These are phyloP conservation scores for Sycophaga agraensis DNA, from an alignment of 1,140 invertebrate species.

Conservation along the genomic window DNA sequence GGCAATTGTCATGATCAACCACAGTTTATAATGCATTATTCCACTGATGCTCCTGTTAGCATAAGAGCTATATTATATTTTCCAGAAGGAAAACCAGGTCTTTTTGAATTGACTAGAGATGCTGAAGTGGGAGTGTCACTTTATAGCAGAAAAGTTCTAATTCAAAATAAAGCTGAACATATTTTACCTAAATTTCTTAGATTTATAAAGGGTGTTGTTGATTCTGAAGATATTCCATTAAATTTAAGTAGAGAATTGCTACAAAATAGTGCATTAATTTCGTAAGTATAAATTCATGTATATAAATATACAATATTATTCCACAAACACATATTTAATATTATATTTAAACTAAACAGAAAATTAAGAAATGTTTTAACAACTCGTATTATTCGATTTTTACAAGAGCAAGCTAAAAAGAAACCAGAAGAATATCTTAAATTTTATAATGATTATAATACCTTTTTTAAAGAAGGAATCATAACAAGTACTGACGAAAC, in stretches of 20 bases:
- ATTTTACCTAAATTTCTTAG: slow-evolving; percentile 92
- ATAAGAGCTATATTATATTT: slow-evolving; percentile 91
- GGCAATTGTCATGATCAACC: slow-evolving; percentile 83
- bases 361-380: slow-evolving; percentile 86
- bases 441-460: slow-evolving; percentile 90
- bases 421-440: slow-evolving; percentile 77
- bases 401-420: slow-evolving; percentile 84
- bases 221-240: slow-evolving; percentile 96
- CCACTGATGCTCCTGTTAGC: slow-evolving; percentile 86
- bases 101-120: slow-evolving; percentile 89
- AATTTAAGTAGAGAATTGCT: slow-evolving; percentile 94
- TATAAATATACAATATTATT: too few relatives aligned
- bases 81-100: slow-evolving; percentile 83
- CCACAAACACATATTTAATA: background rate
- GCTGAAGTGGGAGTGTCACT: slow-evolving; percentile 79
- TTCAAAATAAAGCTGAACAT: slow-evolving; percentile 87
- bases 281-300: slow-evolving; percentile 58
- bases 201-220: slow-evolving; percentile 95
- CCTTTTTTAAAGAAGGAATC: slow-evolving; percentile 96
- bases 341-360: slow-evolving; percentile 57
- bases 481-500: slow-evolving; percentile 76
- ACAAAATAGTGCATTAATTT: slow-evolving; percentile 89
- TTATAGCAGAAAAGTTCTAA: slow-evolving; percentile 87
- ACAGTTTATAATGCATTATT: slow-evolving; percentile 81
- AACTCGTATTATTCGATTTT: slow-evolving; percentile 80